Evolutionary conservation across 2,113 vertebrate species (phyloP), one percentile per base, ranked within the genome.

Genomic region (Hypocryptadius cinnamomeus): DNA sequence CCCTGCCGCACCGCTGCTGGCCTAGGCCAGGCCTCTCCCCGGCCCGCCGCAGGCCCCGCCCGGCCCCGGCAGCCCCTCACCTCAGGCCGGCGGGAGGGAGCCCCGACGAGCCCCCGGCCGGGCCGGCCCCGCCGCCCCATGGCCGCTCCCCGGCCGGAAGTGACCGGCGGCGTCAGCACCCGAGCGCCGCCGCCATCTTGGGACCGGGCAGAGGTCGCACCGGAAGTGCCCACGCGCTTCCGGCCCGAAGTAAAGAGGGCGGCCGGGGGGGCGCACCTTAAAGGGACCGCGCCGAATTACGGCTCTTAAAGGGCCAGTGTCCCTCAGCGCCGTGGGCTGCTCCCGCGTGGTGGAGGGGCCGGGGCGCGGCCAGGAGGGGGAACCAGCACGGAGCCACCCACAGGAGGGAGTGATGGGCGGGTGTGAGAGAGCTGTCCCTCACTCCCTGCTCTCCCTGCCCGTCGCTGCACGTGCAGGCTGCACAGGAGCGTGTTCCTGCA

Each of bases 131-230:
- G 13, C 54, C 10, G 11, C 54, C 40, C 93, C 84, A 79, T 90
- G 66, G 79, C 64, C 69, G 45, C 19, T 59, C 80, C 56, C 92
- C 91, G 93, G 81, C 90, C 96, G 97, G 96, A 97, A 97, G 78
- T 33, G 56, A n/a, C 15, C 23, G 80, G 13, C 13, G 30, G 30
- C 50, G 45, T 95, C 84, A 91, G 68, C 47, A 3, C 1, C 31
- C 14, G 12, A 5, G 11, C 5, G 4, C 47, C 15, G 59, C 17
- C 82, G 48, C 89, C 95, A 95, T 95, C 54, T 91, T 81, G 27
- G 13, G 4, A 3, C 9, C 39, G 79, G 93, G 93, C 89, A 48
- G 85, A 85, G 8, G 79, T 39, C 56, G 8, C 19, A 5, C 47
- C 51, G 76, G 74, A 74, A 84, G 9, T 1, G 3, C 1, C 0